These are phyloP conservation scores for Misgurnus anguillicaudatus DNA, from an alignment of 2,113 vertebrate genomes.

Conservation along the genomic window DNA sequence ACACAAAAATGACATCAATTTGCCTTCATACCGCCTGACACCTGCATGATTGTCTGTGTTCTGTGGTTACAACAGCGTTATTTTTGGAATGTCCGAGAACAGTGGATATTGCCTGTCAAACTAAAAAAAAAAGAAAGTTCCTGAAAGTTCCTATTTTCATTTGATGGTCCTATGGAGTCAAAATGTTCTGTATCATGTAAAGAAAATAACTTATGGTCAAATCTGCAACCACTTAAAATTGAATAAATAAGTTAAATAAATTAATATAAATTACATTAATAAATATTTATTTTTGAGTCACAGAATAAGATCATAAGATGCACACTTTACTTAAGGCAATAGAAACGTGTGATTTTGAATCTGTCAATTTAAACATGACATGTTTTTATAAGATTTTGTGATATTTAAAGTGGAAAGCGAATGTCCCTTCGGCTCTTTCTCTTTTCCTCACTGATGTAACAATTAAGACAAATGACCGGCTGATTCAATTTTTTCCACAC, in stretches of 20 bases:
- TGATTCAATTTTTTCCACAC: conserved; percentile 49
- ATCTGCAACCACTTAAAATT: no score
- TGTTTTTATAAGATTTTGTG: neutral
- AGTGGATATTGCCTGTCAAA: no score
- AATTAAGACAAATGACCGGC: conserved; percentile 51
- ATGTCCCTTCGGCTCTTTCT: conserved; percentile 17
- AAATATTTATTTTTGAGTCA: no score
- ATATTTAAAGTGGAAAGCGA: neutral
- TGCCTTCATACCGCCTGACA: neutral
- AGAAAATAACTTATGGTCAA: no score
- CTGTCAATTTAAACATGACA: neutral
- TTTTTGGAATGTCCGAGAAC: no score
- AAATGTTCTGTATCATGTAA: no score
- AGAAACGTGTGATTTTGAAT: neutral
- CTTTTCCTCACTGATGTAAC: conserved; percentile 48
- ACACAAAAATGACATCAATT: neutral
- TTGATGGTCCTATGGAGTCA: neutral
- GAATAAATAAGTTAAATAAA: no score
- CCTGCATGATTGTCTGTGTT: neutral
- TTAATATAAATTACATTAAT: no score
- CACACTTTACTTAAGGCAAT: no score
- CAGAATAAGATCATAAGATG: no score
- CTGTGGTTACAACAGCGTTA: neutral
- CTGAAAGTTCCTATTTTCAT: neutral
- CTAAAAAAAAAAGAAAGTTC: no score